Evolutionary conservation across 2,888 invertebrate genomes (phyloP).

Genomic region (Tribolium freemani): DNA sequence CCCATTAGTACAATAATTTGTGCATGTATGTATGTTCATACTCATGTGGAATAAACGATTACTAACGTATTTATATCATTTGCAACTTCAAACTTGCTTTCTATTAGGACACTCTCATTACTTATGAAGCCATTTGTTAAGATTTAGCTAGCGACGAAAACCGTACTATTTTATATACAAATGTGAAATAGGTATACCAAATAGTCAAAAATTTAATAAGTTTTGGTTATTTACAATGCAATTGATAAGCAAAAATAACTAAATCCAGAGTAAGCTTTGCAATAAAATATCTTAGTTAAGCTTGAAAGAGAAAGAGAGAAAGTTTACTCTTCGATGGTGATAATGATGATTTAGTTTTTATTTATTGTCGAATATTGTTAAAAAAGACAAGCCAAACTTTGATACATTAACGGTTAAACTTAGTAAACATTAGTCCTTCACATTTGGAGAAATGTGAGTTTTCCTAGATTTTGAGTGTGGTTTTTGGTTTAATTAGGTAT

Average conservation of each 20-base stretch:
- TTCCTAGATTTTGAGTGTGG: background rate
- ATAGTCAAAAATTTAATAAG: too few species aligned
- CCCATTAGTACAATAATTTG: constrained; percentile 64
- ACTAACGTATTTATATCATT: constrained; percentile 48
- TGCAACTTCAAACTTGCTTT: constrained; percentile 27
- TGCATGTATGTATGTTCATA: constrained; percentile 58
- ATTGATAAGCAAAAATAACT: too few species aligned
- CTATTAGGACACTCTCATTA: constrained; percentile 17
- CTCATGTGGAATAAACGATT: constrained; percentile 59
- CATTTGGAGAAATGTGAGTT: background rate
- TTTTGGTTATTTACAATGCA: too few species aligned
- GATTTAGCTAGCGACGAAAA: too few species aligned
- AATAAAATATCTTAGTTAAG: too few species aligned
- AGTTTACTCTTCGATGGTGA: too few species aligned
- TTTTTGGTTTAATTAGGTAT: background rate
- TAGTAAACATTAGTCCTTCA: background rate
- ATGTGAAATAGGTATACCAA: too few species aligned
- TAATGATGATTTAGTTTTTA: too few species aligned
- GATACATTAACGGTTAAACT: background rate
- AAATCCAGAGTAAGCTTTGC: too few species aligned
- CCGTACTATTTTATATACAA: too few species aligned
- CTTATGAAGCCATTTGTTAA: background rate
- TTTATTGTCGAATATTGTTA: too few species aligned
- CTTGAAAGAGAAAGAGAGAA: too few species aligned
- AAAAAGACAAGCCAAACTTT: background rate